phyloP scores from a whole-genome alignment of 2,113 vertebrate species.

The Bubo bubo region DNA sequence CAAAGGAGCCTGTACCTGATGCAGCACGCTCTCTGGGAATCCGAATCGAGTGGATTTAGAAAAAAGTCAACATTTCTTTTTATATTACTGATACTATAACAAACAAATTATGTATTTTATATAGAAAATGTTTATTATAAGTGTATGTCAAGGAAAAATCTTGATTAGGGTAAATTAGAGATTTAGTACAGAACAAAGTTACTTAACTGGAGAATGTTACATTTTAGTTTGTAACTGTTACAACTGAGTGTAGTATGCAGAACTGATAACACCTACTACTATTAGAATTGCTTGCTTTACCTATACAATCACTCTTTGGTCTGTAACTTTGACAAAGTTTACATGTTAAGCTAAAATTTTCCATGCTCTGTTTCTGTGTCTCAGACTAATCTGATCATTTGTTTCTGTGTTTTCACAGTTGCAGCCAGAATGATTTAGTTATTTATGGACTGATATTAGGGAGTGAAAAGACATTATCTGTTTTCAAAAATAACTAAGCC shows the following conservation, averaged over 20 bases:
- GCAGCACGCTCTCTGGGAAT: background rate
- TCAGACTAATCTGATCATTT: background rate
- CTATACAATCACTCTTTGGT: background rate
- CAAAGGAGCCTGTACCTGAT: background rate
- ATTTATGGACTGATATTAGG: background rate
- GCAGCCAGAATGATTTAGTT: background rate
- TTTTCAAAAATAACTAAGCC: background rate
- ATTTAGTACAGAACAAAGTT: background rate
- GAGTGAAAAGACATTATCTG: background rate
- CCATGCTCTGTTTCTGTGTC: background rate
- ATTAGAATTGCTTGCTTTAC: background rate
- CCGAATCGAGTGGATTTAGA: background rate
- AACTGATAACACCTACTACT: background rate
- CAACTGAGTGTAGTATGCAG: background rate
- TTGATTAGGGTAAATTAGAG: background rate
- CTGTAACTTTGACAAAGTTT: background rate
- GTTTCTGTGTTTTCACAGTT: background rate
- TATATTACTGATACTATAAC: background rate
- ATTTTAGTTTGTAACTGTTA: background rate
- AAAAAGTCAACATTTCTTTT: background rate
- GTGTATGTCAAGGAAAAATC: background rate
- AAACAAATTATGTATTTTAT: background rate
- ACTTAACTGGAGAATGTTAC: background rate
- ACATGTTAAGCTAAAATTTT: background rate
- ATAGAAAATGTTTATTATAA: background rate